Evolutionary conservation across 2,888 invertebrate genomes (phyloP), one percentile per base, ranked within the genome.

Genomic region (Tortricodes alternella): DNA sequence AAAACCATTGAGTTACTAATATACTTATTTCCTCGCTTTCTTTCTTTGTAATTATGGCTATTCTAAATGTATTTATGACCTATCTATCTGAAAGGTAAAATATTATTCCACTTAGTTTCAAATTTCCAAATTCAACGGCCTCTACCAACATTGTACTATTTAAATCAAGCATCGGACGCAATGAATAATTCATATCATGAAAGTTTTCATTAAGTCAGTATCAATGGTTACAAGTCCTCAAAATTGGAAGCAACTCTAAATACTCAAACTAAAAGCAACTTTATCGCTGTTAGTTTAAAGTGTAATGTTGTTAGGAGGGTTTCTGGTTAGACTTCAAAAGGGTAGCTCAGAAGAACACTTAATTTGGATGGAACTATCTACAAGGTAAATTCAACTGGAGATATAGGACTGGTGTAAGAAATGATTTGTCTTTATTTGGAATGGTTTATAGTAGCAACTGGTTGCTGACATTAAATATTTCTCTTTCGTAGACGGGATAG

Each of bases 121-220:
- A 6, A 15, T 34, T 13, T 15, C 11, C 7, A 34, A 6, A 34
- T 34, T 34, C 0, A 2, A n/a, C n/a, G 11, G 18, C 16, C 11
- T 16, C 23, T 8, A 23, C 35, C 18, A 24, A 24, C 46, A 37
- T 3, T 11, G 23, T 34, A 27, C 34, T 55, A 55, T 48, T 49
- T 49, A 49, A 49, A 49, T 49, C 21, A 49, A 23, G 43, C 35
- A 19, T 18, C 43, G 16, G 21, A 15, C 41, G 6, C 13, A n/a
- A 56, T 56, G 49, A 49, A 56, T 56, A 24, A 56, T 56, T 49
- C 49, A 56, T 18, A 6, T 27, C n/a, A 13, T 37, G 43, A 37
- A 56, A 49, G 55, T 56, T 56, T 55, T 49, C 49, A 56, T 56
- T 56, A 49, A 49, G 43, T 43, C 49, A 37, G 43, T 44, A 49